Percentiles rank a stretch among this genome's conserved stretches.
Conservation (phyloP, 1,140 invertebrate species). For the Dufourea novaeangliae region DNA sequence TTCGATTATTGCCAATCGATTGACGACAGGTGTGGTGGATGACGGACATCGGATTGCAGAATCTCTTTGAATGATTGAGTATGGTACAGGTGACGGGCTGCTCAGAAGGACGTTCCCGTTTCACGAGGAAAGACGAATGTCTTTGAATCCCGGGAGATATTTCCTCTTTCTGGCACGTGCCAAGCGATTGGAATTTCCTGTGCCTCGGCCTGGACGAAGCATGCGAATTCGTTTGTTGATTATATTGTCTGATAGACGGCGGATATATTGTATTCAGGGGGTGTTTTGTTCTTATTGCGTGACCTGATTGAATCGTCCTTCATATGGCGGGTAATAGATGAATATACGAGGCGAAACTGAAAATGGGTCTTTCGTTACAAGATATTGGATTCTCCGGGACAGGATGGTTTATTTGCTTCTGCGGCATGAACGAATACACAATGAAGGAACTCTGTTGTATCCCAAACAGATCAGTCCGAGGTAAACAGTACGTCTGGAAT, state of each 20-base stretch:
- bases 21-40: conserved; percentile 9
- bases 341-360: not conserved
- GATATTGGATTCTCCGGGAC: not conserved
- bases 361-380: not conserved
- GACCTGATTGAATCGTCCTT: not conserved
- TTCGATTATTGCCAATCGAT: not conserved
- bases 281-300: not conserved
- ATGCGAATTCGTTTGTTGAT: not conserved
- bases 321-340: not conserved
- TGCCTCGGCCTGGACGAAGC: not conserved
- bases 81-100: not conserved
- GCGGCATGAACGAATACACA: not conserved
- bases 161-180: conserved; percentile 4
- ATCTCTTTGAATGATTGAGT: conserved; percentile 13
- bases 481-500: not conserved
- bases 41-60: not conserved
- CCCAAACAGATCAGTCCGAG: not conserved
- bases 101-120: not conserved
- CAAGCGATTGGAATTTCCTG: conserved; percentile 4
- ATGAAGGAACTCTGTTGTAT: not conserved
- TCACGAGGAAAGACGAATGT: conserved; percentile 20
- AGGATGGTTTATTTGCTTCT: not conserved
- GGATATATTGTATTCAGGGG: too few species aligned
- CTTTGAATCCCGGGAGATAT: conserved; percentile 1
- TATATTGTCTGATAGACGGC: not conserved